Base-by-base conservation (phyloP, 2,888 invertebrate genomes). In the Trissolcus brochymenae region DNA sequence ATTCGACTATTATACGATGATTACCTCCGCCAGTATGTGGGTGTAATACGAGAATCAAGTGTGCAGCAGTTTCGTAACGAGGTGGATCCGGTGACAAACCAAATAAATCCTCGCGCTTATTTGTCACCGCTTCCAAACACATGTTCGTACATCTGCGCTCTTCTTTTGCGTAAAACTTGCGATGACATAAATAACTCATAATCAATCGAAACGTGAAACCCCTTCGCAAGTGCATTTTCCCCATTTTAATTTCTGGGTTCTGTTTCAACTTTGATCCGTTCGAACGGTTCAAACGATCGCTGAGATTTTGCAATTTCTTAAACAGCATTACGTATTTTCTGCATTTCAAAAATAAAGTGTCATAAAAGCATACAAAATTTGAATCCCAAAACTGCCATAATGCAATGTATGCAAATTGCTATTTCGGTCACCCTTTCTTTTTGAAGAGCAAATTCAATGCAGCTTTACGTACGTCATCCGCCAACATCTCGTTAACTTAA, bases 1-100 rank as follows among this genome's bases (percentile, higher is more conserved):
- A 86, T 82, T 85, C 84, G 80, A 82, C 87, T 82, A 88, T 88
- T 88, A 87, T 87, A 86, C 86, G 84, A 84, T 85, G 86, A 88
- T 88, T 88, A 87, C 83, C 86, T 83, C 49, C 49, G 82, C 84
- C 84, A 83, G 83, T 84, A 84, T 82, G 84, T 84, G 83, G 86
- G 84, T 87, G 88, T 88, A 88, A 88, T 83, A 84, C 82, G 88
- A 88, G 87, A 87, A 86, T 86, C 84, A 84, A 87, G 84, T 81
- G 83, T 84, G 40, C 74, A 57, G 82, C 82, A 85, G 82, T 85
- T 83, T 84, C 81, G 80, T 78, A 79, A 49, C 67, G 70, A 78
- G 78, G 55, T 72, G 79, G 84, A 82, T 86, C 86, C 82, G 80
- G 80, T 86, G 84, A 86, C 86, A 86, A 82, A 83, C 80, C 79